Percentiles rank a stretch among this genome's conserved stretches.
Conservation (phyloP, 1,140 invertebrate genomes). For the Lepidurus packardi region DNA sequence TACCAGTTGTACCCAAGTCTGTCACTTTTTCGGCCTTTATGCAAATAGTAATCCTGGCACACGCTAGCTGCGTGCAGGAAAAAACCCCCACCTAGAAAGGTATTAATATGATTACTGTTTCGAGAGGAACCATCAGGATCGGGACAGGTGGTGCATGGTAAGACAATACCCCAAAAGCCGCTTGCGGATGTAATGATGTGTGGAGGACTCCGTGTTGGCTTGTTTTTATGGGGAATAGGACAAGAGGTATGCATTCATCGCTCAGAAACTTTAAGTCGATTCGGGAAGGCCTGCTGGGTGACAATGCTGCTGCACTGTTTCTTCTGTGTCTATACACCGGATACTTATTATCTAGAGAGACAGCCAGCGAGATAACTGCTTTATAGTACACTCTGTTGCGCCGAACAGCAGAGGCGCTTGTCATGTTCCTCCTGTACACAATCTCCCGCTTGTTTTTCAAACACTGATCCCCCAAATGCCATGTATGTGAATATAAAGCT, state of each 20-base stretch:
- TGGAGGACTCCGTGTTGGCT: no score
- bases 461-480: neutral
- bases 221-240: no score
- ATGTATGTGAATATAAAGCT: neutral
- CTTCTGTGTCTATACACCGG: neutral
- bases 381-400: neutral
- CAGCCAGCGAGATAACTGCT: constrained; percentile 6
- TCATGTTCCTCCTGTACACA: neutral
- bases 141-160: no score
- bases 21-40: neutral
- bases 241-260: no score
- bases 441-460: neutral
- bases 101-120: neutral
- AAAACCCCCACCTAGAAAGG: neutral
- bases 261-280: neutral
- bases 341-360: neutral
- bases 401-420: neutral
- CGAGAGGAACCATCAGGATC: no score
- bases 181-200: no score
- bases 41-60: neutral
- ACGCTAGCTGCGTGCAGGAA: neutral
- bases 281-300: neutral
- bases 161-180: no score
- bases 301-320: neutral
- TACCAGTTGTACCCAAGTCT: neutral